These are phyloP conservation scores for Chaenodraco wilsoni DNA, from an alignment of 2,797 vertebrate species.

Conservation along the genomic window DNA sequence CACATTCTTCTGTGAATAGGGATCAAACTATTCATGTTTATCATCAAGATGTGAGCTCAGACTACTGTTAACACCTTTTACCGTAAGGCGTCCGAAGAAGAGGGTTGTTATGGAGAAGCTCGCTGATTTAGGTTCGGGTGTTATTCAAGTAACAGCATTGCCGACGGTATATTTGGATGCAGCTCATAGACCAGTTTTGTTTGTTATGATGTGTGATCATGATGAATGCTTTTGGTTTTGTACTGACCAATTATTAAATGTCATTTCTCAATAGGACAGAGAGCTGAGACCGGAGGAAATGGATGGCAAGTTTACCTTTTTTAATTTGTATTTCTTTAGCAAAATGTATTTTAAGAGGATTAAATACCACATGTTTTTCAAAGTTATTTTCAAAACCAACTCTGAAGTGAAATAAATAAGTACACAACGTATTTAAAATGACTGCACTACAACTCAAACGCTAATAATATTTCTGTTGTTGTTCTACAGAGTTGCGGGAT, in stretches of 20 bases:
- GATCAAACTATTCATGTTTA: slow-evolving; percentile 38
- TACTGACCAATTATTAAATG: slow-evolving; percentile 18
- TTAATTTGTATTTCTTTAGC: not conserved
- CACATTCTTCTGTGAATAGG: slow-evolving; percentile 68
- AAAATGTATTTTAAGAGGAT: not conserved
- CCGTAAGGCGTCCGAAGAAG: slow-evolving; percentile 10
- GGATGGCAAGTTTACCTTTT: slow-evolving; percentile 86
- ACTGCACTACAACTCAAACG: not conserved
- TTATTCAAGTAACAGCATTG: slow-evolving; percentile 24
- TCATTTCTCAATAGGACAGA: slow-evolving; percentile 89
- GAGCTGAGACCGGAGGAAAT: slow-evolving; percentile 96
- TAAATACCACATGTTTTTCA: not conserved
- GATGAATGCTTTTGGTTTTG: slow-evolving; percentile 5
- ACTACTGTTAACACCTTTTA: slow-evolving; percentile 15
- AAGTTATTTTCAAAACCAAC: not conserved
- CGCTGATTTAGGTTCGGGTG: slow-evolving; percentile 27
- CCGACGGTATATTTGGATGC: slow-evolving; percentile 40
- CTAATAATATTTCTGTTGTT: slow-evolving; percentile 15
- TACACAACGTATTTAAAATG: too few species aligned
- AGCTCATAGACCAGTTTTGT: slow-evolving; percentile 14
- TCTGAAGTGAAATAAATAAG: not conserved
- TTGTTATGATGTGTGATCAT: slow-evolving; percentile 9
- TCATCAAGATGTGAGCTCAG: slow-evolving; percentile 44
- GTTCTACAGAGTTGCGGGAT: slow-evolving; percentile 89
- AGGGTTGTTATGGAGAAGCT: slow-evolving; percentile 47